These are phyloP conservation scores for Pogonocichla stellata DNA, from an alignment of 2,113 vertebrate genomes.

Conservation along the genomic window DNA sequence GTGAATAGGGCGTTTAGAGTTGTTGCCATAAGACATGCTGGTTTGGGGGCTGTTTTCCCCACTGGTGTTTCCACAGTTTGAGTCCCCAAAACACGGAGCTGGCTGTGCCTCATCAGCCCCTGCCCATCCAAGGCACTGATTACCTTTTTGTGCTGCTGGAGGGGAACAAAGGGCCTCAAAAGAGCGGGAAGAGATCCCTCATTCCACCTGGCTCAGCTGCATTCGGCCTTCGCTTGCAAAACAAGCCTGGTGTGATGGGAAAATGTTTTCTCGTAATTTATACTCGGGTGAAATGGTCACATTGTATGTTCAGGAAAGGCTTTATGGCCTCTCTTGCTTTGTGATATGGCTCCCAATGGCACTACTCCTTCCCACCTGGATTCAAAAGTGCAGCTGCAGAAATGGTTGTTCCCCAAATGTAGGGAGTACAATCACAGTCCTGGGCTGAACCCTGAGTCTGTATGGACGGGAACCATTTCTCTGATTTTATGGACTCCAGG, in stretches of 20 bases:
- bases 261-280: accelerated
- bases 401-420: accelerated
- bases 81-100: neutral
- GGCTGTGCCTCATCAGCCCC: neutral
- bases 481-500: accelerated
- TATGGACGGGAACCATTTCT: neutral
- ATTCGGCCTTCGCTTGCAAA: accelerated
- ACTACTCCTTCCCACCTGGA: neutral
- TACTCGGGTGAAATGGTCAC: neutral
- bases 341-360: neutral
- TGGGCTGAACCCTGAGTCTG: accelerated
- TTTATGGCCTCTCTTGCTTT: neutral
- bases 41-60: neutral
- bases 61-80: neutral
- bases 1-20: accelerated
- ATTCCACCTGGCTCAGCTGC: neutral
- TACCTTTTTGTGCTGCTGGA: neutral
- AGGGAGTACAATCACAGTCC: accelerated
- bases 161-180: neutral
- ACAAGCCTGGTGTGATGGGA: neutral
- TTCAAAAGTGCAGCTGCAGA: accelerated
- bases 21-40: accelerated
- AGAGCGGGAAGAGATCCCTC: neutral
- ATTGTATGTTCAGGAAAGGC: neutral
- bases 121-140: accelerated